Conservation (phyloP, 2,797 vertebrate species). For the Sandelia bainsii region DNA sequence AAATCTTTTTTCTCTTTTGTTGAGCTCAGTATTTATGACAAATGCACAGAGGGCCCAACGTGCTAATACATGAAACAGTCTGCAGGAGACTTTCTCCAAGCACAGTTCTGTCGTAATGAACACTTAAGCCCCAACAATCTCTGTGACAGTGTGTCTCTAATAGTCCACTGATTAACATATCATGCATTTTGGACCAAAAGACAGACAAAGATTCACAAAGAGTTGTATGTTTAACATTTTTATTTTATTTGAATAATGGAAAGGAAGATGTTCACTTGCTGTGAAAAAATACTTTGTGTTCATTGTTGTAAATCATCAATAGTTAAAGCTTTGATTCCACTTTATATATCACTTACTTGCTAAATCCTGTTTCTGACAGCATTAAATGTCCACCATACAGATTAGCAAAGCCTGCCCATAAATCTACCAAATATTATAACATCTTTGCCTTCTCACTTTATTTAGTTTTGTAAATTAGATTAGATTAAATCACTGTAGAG, state of each 20-base stretch:
- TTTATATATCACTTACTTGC: neutral
- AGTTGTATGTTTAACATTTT: neutral
- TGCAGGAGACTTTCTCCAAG: slow-evolving; percentile 55
- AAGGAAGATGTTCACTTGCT: slow-evolving; percentile 14
- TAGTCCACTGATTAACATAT: slow-evolving; percentile 78
- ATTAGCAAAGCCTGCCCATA: neutral
- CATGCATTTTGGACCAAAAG: slow-evolving; percentile 67
- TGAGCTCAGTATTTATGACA: slow-evolving; percentile 37
- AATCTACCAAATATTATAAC: neutral
- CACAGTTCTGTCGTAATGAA: slow-evolving; percentile 73
- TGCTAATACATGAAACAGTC: slow-evolving; percentile 59
- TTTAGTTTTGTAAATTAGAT: neutral
- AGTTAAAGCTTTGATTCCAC: slow-evolving; percentile 4
- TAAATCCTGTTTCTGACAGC: neutral
- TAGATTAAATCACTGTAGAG: neutral
- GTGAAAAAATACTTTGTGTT: neutral
- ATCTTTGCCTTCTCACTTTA: neutral
- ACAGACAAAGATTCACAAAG: too few relatives aligned
- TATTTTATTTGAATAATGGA: slow-evolving; percentile 7
- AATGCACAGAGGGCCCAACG: slow-evolving; percentile 47
- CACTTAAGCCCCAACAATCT: slow-evolving; percentile 73
- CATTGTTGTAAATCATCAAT: slow-evolving; percentile 6
- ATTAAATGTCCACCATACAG: neutral
- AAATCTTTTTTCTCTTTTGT: too few relatives aligned
- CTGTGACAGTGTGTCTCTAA: slow-evolving; percentile 70